Evolutionary conservation across 2,113 vertebrate genomes (phyloP).

Genomic region (Pangasianodon gigas): DNA sequence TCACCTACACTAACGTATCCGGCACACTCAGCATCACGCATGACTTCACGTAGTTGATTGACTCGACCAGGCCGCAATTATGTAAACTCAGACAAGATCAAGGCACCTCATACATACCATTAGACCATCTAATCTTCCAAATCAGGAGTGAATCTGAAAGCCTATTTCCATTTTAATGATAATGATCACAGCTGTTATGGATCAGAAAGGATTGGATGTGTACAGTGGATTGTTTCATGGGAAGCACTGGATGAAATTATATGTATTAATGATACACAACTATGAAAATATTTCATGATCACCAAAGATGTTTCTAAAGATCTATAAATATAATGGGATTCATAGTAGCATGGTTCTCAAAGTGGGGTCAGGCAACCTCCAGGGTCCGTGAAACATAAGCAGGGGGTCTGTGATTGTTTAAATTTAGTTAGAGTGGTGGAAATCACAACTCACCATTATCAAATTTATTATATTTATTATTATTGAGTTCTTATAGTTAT

Average conservation of each 20-base stretch:
- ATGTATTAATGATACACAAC: neutral
- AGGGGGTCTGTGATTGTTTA: neutral
- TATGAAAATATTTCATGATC: neutral
- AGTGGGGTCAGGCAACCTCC: neutral
- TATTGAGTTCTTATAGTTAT: neutral
- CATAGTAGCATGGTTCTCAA: neutral
- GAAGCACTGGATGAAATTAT: neutral
- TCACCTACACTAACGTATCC: neutral
- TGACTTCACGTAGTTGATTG: neutral
- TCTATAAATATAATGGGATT: neutral
- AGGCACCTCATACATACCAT: slow-evolving; percentile 31
- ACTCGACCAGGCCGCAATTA: neutral
- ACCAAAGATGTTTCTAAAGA: neutral
- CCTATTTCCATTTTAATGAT: slow-evolving; percentile 31
- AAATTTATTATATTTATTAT: neutral
- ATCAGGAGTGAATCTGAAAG: slow-evolving; percentile 7
- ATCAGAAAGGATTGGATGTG: slow-evolving; percentile 25
- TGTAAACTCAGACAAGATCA: slow-evolving; percentile 29
- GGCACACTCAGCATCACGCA: neutral
- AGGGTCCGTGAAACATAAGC: neutral
- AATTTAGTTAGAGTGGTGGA: neutral
- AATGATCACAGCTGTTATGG: slow-evolving; percentile 30
- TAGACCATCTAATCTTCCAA: slow-evolving; percentile 31
- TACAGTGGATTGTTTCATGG: slow-evolving; percentile 21
- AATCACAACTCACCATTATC: neutral